Conservation (phyloP, 2,113 vertebrate genomes). For the Micronisus gabar region DNA sequence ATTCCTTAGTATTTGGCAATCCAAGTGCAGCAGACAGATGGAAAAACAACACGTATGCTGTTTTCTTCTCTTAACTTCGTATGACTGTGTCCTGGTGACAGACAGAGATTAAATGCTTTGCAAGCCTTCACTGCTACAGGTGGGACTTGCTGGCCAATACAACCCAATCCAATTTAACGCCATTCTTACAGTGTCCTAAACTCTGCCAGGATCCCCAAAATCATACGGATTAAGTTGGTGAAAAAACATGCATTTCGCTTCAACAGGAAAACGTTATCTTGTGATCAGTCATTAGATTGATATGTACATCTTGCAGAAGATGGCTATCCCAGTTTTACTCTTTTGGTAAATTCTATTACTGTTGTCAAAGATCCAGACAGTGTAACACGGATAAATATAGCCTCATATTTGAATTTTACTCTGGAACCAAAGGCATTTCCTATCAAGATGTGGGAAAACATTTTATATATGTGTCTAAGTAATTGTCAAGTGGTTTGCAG, state of each 20-base stretch:
- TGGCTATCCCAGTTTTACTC: not conserved
- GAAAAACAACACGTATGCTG: not conserved
- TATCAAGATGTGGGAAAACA: not conserved
- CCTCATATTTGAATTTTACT: not conserved
- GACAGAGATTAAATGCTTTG: not conserved
- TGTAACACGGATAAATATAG: not conserved
- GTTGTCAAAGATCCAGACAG: not conserved
- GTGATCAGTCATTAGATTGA: not conserved
- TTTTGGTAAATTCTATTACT: not conserved
- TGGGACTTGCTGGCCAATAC: not conserved
- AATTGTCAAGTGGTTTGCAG: not conserved
- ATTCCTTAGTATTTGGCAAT: not conserved
- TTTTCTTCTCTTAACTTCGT: not conserved
- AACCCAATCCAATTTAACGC: not conserved
- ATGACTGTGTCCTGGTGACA: not conserved
- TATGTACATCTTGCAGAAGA: not conserved
- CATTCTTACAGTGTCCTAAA: not conserved
- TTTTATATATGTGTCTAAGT: not conserved
- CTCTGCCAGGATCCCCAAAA: not conserved
- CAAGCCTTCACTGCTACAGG: not conserved
- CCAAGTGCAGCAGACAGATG: not conserved
- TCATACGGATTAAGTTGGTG: not conserved
- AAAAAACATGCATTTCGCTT: accelerated
- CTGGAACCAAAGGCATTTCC: not conserved
- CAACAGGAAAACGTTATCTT: not conserved